A percentile compares a stretch with the other conserved stretches of the same genome.
Conservation (phyloP, 1,140 invertebrate genomes). For the Pantala flavescens region DNA sequence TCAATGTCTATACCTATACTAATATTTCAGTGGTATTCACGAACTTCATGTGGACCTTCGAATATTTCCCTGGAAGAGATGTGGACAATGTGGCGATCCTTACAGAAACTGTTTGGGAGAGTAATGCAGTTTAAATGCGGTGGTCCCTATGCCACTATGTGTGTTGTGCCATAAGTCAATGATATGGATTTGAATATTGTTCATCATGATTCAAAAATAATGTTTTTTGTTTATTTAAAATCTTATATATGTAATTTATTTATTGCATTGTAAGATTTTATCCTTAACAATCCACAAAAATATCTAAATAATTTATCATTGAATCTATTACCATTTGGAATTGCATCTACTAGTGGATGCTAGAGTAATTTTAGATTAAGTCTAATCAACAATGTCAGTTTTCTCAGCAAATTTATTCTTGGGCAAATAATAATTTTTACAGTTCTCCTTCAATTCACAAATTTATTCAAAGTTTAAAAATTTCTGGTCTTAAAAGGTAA, state of each 20-base stretch:
- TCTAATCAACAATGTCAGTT: no score
- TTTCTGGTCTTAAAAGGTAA: no score
- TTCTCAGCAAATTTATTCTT: no score
- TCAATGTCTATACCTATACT: constrained; percentile 14
- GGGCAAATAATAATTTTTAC: no score
- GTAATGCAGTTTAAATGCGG: not conserved
- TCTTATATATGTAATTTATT: not conserved
- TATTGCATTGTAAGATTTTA: no score
- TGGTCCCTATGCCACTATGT: not conserved
- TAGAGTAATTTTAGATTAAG: no score
- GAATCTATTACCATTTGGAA: no score
- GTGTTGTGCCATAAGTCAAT: not conserved
- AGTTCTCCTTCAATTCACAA: no score
- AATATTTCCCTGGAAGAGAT: constrained; percentile 56
- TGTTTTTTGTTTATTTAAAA: not conserved
- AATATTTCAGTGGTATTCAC: constrained; percentile 52
- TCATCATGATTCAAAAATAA: not conserved
- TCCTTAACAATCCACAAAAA: no score
- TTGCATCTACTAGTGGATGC: no score
- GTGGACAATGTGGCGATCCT: constrained; percentile 62
- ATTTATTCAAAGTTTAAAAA: no score
- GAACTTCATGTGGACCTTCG: constrained; percentile 62
- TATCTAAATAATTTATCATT: no score
- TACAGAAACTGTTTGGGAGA: constrained; percentile 61
- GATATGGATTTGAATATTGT: not conserved